These are phyloP conservation scores for Gobio gobio DNA, from an alignment of 2,113 vertebrate genomes.

Conservation along the genomic window DNA sequence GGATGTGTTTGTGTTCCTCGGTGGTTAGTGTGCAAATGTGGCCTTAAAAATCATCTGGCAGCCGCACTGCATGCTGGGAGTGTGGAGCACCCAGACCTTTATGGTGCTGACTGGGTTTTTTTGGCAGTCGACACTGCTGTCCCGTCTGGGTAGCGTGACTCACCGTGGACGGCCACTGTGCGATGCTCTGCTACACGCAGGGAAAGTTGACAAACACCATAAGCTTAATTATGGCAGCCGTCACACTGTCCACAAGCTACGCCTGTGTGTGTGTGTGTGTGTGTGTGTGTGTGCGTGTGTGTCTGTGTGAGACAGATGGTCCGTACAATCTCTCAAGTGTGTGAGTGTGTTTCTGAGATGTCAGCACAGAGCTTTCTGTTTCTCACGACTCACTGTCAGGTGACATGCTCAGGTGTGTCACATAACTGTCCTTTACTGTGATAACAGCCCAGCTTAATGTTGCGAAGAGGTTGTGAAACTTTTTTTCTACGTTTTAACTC, in stretches of 20 bases:
- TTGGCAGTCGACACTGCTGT: slow-evolving; percentile 56
- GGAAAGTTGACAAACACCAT: slow-evolving; percentile 72
- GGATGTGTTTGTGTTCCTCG: slow-evolving; percentile 45
- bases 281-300: slow-evolving; percentile 13
- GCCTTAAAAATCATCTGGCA: slow-evolving; percentile 59
- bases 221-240: slow-evolving; percentile 70
- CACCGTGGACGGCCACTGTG: slow-evolving; percentile 64
- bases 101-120: slow-evolving; percentile 46
- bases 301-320: slow-evolving; percentile 36
- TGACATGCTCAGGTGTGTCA: not conserved
- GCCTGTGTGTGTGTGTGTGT: slow-evolving; percentile 38
- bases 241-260: slow-evolving; percentile 51
- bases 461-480: not conserved
- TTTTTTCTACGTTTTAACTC: not conserved
- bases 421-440: not conserved
- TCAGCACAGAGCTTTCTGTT: slow-evolving; percentile 2
- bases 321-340: not conserved
- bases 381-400: not conserved
- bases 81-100: slow-evolving; percentile 61
- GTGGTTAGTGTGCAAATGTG: slow-evolving; percentile 51
- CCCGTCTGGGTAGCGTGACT: slow-evolving; percentile 70
- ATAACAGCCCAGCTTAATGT: not conserved
- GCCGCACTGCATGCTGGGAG: slow-evolving; percentile 52
- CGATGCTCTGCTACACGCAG: slow-evolving; percentile 61
- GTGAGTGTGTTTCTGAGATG: slow-evolving; percentile 27